These are phyloP conservation scores for Enteromius treurensis DNA, from an alignment of 2,797 vertebrate species.

Conservation along the genomic window DNA sequence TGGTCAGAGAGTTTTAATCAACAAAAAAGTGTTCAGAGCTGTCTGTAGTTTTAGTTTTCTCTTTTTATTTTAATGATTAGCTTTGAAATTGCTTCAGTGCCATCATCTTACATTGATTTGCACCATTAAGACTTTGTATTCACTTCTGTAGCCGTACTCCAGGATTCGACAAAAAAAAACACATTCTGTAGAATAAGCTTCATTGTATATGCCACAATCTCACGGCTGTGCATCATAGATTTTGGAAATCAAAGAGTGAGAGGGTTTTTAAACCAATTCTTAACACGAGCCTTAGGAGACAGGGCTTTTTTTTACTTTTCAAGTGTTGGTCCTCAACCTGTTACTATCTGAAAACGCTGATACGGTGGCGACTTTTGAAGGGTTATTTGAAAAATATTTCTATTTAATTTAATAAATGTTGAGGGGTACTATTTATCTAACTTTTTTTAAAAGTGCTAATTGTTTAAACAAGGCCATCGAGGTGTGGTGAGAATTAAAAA, in stretches of 20 bases:
- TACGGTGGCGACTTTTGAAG: constrained; percentile 67
- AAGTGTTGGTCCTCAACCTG: constrained; percentile 43
- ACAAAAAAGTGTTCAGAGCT: constrained; percentile 79
- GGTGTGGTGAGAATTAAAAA: constrained; percentile 55
- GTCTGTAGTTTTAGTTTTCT: constrained; percentile 79
- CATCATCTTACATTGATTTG: constrained; percentile 85
- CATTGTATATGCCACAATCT: constrained; percentile 60
- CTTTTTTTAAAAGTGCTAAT: constrained; percentile 81
- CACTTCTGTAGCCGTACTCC: constrained; percentile 67
- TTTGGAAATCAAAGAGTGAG: constrained; percentile 39
- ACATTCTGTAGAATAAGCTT: constrained; percentile 59
- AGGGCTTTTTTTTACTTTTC: constrained; percentile 52
- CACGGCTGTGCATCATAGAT: constrained; percentile 55
- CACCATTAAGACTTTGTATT: constrained; percentile 78
- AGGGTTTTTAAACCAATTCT: constrained; percentile 50
- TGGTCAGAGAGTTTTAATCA: constrained; percentile 82
- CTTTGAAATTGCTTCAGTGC: constrained; percentile 84
- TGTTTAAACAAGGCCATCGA: constrained; percentile 78
- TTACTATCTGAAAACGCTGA: constrained; percentile 48
- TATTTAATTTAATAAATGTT: constrained; percentile 78
- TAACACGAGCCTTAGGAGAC: constrained; percentile 54
- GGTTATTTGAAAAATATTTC: constrained; percentile 70
- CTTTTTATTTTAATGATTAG: constrained; percentile 80
- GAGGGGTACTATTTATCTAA: constrained; percentile 80
- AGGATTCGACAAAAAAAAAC: constrained; percentile 53